phyloP scores from a whole-genome alignment of 2,797 vertebrate genomes.

The Nasua narica region DNA sequence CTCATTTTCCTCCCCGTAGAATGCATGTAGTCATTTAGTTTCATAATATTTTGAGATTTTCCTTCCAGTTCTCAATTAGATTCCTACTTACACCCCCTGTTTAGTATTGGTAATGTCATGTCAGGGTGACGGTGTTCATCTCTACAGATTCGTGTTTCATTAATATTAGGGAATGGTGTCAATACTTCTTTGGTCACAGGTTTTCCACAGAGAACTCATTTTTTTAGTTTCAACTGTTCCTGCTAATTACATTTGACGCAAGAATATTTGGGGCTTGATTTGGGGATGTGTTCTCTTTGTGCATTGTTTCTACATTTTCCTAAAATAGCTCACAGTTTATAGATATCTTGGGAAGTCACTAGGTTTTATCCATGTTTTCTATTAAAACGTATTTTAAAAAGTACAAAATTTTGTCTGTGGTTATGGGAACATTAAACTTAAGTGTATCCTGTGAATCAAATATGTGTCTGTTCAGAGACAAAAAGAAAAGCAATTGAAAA shows the following conservation, averaged over 20 bases:
- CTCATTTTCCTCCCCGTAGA: neutral
- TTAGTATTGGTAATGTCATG: neutral
- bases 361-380: conserved; percentile 28
- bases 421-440: conserved; percentile 56
- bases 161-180: conserved; percentile 59
- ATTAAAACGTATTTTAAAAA: conserved; percentile 57
- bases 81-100: neutral
- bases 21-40: neutral
- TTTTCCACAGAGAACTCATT: conserved; percentile 50
- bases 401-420: conserved; percentile 22
- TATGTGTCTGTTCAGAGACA: conserved; percentile 47
- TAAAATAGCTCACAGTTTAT: conserved; percentile 57
- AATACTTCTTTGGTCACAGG: conserved; percentile 64
- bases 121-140: neutral
- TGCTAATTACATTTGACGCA: conserved; percentile 68
- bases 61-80: neutral
- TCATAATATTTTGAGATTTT: neutral
- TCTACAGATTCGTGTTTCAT: neutral
- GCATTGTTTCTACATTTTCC: conserved; percentile 53
- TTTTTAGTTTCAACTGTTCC: conserved; percentile 48
- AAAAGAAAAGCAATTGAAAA: conserved; percentile 56
- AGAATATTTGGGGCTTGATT: neutral
- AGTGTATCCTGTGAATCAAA: conserved; percentile 53
- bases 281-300: conserved; percentile 38
- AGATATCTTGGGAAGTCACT: conserved; percentile 23